Conservation (phyloP, 2,113 vertebrate genomes). For the Pteropus alecto region DNA sequence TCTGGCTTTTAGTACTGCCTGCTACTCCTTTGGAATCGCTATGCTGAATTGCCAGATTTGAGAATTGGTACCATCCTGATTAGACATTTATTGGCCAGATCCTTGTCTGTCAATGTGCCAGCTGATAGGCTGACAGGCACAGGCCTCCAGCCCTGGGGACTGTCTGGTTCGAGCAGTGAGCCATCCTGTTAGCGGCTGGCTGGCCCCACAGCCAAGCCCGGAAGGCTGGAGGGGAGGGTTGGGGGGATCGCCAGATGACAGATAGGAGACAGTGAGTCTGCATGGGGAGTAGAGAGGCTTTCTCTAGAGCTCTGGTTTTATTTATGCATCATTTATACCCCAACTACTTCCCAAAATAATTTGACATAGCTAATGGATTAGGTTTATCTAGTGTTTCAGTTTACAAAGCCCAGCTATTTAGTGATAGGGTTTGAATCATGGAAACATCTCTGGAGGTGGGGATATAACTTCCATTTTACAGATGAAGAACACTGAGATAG, state of each 20-base stretch:
- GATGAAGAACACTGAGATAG: constrained; percentile 46
- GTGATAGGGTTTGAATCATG: constrained; percentile 32
- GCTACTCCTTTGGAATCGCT: neutral
- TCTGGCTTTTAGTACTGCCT: neutral
- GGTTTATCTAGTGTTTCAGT: constrained; percentile 62
- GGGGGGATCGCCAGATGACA: constrained; percentile 68
- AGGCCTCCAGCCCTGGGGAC: constrained; percentile 75
- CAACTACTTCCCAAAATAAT: constrained; percentile 77
- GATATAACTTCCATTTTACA: constrained; percentile 51
- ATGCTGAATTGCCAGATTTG: constrained; percentile 9
- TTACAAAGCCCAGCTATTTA: constrained; percentile 48
- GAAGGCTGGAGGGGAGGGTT: constrained; percentile 63
- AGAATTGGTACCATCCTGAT: constrained; percentile 60
- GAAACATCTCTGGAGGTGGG: neutral
- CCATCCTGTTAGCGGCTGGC: constrained; percentile 69
- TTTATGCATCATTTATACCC: constrained; percentile 75
- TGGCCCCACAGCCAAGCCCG: constrained; percentile 72
- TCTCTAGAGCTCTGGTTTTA: constrained; percentile 76
- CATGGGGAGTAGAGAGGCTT: constrained; percentile 51
- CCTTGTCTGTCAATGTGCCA: constrained; percentile 71
- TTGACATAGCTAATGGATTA: constrained; percentile 68
- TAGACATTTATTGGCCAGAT: constrained; percentile 69
- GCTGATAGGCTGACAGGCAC: constrained; percentile 71
- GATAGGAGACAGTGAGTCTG: constrained; percentile 76
- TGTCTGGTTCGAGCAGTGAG: constrained; percentile 71